phyloP scores from a whole-genome alignment of 2,113 vertebrate species.

The mouse (Mus musculus) region DNA sequence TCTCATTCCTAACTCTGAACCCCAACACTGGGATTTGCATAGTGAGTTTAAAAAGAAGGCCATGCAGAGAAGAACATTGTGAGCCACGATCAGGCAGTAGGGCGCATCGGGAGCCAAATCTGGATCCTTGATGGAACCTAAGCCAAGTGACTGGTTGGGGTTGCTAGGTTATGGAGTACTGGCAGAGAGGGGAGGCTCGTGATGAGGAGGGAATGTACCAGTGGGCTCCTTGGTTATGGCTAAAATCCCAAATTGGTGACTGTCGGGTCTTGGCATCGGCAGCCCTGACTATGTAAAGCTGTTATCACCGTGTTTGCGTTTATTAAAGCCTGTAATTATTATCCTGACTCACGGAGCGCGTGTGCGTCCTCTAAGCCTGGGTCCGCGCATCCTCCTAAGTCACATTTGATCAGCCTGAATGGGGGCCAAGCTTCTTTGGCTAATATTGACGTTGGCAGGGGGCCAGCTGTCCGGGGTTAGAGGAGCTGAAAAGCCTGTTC shows the following conservation, averaged over 20 bases:
- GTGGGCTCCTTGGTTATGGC: constrained; percentile 22
- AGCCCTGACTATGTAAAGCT: constrained; percentile 58
- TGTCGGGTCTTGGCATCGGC: constrained; percentile 65
- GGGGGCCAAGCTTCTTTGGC: constrained; percentile 64
- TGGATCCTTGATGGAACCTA: neutral
- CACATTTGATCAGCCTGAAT: constrained; percentile 71
- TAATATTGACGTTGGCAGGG: constrained; percentile 72
- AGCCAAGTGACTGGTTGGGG: neutral
- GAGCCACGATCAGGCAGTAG: rapidly evolving
- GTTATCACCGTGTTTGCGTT: constrained; percentile 71
- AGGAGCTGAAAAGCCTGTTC: constrained; percentile 62
- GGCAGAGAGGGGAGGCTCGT: neutral
- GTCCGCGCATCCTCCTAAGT: constrained; percentile 66
- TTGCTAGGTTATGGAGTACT: neutral
- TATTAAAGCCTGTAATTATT: constrained; percentile 74
- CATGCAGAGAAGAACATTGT: rapidly evolving
- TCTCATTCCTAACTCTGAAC: neutral
- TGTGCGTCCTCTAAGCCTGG: constrained; percentile 27
- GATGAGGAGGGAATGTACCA: neutral
- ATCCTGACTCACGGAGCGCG: constrained; percentile 17
- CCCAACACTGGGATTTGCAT: neutral
- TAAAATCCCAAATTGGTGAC: constrained; percentile 61
- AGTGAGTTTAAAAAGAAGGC: neutral
- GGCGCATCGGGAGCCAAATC: neutral
- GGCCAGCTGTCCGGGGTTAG: constrained; percentile 57